Conservation (phyloP, 1,140 invertebrate species). For the Thaumatotibia leucotreta region DNA sequence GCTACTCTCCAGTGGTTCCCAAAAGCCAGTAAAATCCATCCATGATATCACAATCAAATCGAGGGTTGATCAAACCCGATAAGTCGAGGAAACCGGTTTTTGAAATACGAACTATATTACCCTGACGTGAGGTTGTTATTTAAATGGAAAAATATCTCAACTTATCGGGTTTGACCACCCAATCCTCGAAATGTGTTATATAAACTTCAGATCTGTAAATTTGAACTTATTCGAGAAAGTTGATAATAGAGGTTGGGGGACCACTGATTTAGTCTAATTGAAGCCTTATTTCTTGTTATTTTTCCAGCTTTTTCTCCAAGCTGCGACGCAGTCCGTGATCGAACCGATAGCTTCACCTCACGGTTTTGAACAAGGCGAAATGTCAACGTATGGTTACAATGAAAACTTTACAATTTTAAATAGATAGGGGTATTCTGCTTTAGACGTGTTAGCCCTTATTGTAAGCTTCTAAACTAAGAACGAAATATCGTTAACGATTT, state of each 20-base stretch:
- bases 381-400: background rate
- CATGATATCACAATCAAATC: too few species aligned
- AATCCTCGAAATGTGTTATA: too few species aligned
- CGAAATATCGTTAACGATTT: background rate
- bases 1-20: background rate
- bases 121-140: too few species aligned
- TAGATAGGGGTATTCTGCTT: slow-evolving; percentile 5
- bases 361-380: background rate
- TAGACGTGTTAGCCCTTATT: slow-evolving; percentile 8
- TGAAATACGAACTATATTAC: too few species aligned
- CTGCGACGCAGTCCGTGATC: slow-evolving; percentile 56
- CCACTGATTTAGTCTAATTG: background rate
- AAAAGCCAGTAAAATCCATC: too few species aligned
- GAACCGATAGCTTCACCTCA: slow-evolving; percentile 15
- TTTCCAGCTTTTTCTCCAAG: slow-evolving; percentile 65
- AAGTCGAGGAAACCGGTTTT: too few species aligned
- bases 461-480: background rate
- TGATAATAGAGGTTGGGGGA: too few species aligned
- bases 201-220: too few species aligned
- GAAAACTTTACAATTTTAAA: background rate
- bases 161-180: too few species aligned
- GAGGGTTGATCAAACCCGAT: too few species aligned
- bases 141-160: too few species aligned
- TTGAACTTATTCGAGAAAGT: too few species aligned
- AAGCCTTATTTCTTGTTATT: slow-evolving; percentile 14